Percentiles rank a stretch among this genome's conserved stretches.
Evolutionary conservation across 1,140 invertebrate species (phyloP).

Genomic region (Heliconius himera): DNA sequence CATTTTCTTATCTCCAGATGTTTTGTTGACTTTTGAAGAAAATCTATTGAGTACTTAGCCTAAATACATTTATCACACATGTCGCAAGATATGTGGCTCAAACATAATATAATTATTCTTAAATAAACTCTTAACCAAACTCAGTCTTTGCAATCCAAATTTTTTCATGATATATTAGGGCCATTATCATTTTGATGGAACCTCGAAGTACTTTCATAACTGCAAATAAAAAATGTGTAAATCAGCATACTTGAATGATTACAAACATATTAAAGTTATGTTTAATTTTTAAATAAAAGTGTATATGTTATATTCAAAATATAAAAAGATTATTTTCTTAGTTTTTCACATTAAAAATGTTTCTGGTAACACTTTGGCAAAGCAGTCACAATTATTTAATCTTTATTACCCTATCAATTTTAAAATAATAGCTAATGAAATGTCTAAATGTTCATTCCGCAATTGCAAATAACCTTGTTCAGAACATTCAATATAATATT

Average conservation of each 20-base stretch:
- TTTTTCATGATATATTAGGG: background rate
- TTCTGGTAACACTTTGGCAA: too few species aligned
- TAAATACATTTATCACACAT: slow-evolving; percentile 18
- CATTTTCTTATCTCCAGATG: background rate
- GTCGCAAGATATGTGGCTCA: slow-evolving; percentile 29
- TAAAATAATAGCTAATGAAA: too few species aligned
- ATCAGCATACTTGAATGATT: background rate
- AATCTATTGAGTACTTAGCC: background rate
- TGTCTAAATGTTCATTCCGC: too few species aligned
- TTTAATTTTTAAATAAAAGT: background rate
- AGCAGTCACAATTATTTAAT: too few species aligned
- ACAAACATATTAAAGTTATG: background rate
- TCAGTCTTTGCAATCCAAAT: slow-evolving; percentile 35
- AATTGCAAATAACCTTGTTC: too few species aligned
- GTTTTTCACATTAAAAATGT: too few species aligned
- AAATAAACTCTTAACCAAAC: slow-evolving; percentile 30
- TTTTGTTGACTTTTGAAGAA: background rate
- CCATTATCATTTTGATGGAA: background rate
- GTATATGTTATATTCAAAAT: too few species aligned
- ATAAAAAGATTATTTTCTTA: too few species aligned
- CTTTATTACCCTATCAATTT: too few species aligned
- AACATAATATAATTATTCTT: slow-evolving; percentile 22
- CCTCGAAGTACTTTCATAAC: slow-evolving; percentile 42
- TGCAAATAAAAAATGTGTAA: slow-evolving; percentile 39
- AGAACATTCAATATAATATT: too few species aligned